Evolutionary conservation across 2,888 invertebrate genomes (phyloP), one percentile per base, ranked within the genome.

Genomic region (Drosophila prostipennis): DNA sequence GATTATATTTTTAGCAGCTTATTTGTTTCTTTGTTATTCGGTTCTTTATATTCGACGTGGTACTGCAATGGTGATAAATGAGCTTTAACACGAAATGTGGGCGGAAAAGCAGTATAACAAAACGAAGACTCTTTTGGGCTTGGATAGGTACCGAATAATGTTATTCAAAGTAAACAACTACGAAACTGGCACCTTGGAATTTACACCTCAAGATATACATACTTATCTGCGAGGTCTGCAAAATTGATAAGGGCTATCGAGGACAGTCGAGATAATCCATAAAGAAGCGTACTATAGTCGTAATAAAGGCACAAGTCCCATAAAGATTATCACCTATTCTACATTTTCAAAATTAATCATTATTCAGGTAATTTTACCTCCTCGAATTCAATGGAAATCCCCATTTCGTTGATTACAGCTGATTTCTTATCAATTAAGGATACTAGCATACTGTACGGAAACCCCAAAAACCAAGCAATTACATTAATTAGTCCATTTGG

Each of bases 11-110:
- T 71, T 58, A 52, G 59, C 60, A 71, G 71, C 37, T 37, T 57
- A 70, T 68, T 68, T 70, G 70, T 54, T 65, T 65, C 69, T 65
- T 49, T 70, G 59, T 71, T 71, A 57, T 68, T 57, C n/a, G 19
- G 42, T 70, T 49, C 71, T 71, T 71, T 69, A 65, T 68, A 46
- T 54, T 55, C 34, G 48, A 46, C 19, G 14, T 19, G 43, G 7
- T 29, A 40, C 46, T 55, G 29, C 37, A 45, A 19, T n/a, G 34
- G 45, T 53, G 51, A 71, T 40, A 58, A 68, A 68, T 51, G 51
- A 8, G 70, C 13, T 14, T n/a, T 14, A 48, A 23, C 34, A 69
- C 48, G 65, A 55, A 69, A 46, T 29, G 70, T 36, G 48, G 68
- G 42, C 45, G 54, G 34, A 7, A 48, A 32, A 13, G 5, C 5